Evolutionary conservation across 2,113 vertebrate genomes (phyloP).

Genomic region (Gnathonemus longibarbis): DNA sequence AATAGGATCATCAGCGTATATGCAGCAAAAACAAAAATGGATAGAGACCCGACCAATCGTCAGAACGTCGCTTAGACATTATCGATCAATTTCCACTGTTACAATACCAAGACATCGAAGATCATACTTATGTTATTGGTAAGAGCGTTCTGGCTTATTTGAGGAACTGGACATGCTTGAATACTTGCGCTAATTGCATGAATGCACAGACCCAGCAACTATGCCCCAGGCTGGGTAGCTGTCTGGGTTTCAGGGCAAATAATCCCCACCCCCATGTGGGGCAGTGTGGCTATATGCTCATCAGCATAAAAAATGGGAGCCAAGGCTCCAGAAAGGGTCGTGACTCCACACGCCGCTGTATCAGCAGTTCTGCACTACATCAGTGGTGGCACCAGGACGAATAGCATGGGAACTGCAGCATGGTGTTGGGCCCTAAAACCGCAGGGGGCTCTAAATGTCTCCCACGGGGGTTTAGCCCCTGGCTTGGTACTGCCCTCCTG

Average conservation of each 20-base stretch:
- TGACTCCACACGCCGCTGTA: background rate
- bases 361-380: background rate
- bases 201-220: no score
- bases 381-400: background rate
- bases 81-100: no score
- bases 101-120: no score
- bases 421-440: constrained; percentile 27
- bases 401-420: background rate
- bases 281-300: background rate
- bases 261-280: background rate
- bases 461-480: background rate
- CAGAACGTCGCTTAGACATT: no score
- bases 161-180: no score
- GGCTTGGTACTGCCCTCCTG: background rate
- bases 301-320: background rate
- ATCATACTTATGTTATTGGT: no score
- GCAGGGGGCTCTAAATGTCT: background rate
- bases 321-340: background rate
- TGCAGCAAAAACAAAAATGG: no score
- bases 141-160: no score
- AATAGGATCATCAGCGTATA: no score
- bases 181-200: no score
- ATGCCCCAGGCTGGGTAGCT: background rate
- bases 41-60: no score
- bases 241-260: background rate